phyloP scores from a whole-genome alignment of 2,888 invertebrate species.

The Seira sanloemensis region DNA sequence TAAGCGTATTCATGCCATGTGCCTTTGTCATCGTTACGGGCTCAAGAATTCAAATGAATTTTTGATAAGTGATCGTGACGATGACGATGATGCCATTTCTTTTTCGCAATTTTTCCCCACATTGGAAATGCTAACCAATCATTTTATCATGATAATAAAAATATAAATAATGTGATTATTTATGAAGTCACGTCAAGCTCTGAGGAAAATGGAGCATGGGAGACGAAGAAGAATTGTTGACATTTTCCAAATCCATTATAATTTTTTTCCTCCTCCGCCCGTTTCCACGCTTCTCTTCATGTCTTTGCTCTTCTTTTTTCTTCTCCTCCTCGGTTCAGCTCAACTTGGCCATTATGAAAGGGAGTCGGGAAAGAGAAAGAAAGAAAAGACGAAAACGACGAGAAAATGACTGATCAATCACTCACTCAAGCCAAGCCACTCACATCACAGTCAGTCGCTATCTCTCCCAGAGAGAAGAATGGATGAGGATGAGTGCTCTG shows the following conservation, averaged over 20 bases:
- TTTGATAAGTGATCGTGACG: conserved; percentile 4
- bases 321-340: conserved; percentile 22
- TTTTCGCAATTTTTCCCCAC: not conserved
- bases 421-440: conserved; percentile 37
- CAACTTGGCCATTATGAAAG: conserved; percentile 21
- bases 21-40: conserved; percentile 9
- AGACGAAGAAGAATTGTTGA: conserved; percentile 54
- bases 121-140: conserved; percentile 14
- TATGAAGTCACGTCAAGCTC: conserved; percentile 1
- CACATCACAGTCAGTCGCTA: conserved; percentile 21
- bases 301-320: not conserved
- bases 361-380: not conserved
- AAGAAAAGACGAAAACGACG: conserved; percentile 26
- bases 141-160: not conserved
- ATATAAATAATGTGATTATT: conserved; percentile 16
- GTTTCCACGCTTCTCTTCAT: conserved; percentile 16
- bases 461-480: conserved; percentile 11
- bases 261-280: conserved; percentile 27
- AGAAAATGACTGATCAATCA: conserved; percentile 65
- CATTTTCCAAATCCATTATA: conserved; percentile 62
- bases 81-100: not conserved
- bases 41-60: not conserved
- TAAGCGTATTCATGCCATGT: not conserved
- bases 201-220: not conserved
- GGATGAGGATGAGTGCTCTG: conserved; percentile 13